Evolutionary conservation across 2,888 invertebrate genomes (phyloP), one percentile per base, ranked within the genome.

Genomic region (Theodoxus fluviatilis): DNA sequence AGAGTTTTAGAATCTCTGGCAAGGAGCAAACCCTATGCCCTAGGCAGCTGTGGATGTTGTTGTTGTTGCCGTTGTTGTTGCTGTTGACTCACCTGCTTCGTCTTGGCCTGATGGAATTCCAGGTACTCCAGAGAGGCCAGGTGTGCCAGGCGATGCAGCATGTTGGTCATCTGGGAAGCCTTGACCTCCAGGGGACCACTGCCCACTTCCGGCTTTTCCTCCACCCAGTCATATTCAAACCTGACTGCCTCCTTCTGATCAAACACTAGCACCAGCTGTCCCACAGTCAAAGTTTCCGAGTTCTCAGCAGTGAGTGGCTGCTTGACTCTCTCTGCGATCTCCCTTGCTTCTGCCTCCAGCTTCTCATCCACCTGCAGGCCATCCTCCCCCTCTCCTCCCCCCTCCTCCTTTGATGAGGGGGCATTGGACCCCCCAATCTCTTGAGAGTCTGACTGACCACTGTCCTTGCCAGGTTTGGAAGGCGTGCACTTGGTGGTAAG

Each of bases 261-360:
- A 69, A 88, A 78, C 92, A 96, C 94, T 65, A 96, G 89, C 88
- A 95, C 96, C 70, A 96, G 88, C 88, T 97, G 96, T 0, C 96
- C 96, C 38, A 97, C 90, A 3, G 94, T 94, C 55, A 96, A 90
- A 40, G 93, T 92, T 7, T 93, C 93, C 0, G 93, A 92, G 82
- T 92, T 93, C 22, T 90, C 88, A 9, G 90, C 84, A 68, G 93
- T 94, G 95, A 96, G 96, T 0, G 96, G 96, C 72, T 89, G 69
- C 31, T 63, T 61, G 1, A 74, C 73, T 35, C 71, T 38, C 88
- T 63, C 68, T 35, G 67, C 28, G 38, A 76, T 69, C 55, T 74
- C 73, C 37, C 52, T 71, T 37, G 67, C 68, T 12, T 67, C 66
- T 28, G 70, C 74, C 31, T 71, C 66, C 38, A 64, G 67, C 35